A percentile compares a stretch with the other conserved stretches of the same genome.
Conservation (phyloP, 2,888 invertebrate genomes). For the Zonitis immaculata region DNA sequence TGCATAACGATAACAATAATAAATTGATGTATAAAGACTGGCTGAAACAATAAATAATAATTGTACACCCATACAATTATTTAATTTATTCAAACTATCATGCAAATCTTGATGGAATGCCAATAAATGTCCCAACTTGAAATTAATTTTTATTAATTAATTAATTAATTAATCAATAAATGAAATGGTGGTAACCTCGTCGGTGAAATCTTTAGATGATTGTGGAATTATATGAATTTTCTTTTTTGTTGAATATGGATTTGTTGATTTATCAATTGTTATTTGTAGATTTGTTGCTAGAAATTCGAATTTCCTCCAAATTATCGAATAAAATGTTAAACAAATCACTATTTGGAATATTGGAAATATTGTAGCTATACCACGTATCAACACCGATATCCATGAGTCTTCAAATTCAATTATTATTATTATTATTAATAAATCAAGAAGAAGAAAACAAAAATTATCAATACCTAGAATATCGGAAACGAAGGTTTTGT, state of each 20-base stretch:
- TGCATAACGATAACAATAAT: slow-evolving; percentile 5
- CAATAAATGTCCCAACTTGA: slow-evolving; percentile 9
- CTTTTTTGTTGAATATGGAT: background rate
- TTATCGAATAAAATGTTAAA: background rate
- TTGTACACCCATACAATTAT: slow-evolving; percentile 2
- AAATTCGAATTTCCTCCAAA: slow-evolving; percentile 6
- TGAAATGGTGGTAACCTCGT: background rate
- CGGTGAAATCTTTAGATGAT: background rate
- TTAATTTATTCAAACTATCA: slow-evolving; percentile 6
- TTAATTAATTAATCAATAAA: too few relatives aligned
- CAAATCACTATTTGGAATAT: background rate
- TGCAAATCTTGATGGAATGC: slow-evolving; percentile 13
- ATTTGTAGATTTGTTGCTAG: background rate
- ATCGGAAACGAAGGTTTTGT: background rate
- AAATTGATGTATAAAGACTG: slow-evolving; percentile 3
- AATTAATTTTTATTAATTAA: too few relatives aligned
- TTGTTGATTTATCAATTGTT: background rate
- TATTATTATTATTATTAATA: background rate
- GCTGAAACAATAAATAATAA: background rate
- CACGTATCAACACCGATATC: background rate
- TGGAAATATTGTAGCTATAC: background rate
- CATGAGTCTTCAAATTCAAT: background rate
- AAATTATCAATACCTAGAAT: slow-evolving; percentile 2
- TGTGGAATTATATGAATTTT: background rate
- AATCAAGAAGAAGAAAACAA: too few relatives aligned